Base-by-base conservation (phyloP, 1,140 invertebrate species). In the Hyles vespertilio region DNA sequence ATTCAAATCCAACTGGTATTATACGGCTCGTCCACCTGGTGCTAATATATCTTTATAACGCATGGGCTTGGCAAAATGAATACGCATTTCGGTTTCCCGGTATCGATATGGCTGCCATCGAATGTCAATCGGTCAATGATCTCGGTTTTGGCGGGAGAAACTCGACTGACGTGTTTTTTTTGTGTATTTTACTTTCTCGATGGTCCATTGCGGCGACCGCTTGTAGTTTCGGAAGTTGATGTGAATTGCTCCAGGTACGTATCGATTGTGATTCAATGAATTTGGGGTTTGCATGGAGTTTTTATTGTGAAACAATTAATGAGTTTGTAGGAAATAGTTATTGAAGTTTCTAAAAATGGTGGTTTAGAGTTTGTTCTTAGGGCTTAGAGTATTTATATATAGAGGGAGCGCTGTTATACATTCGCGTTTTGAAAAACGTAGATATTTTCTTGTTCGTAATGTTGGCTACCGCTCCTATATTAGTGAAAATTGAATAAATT, bases 111-210 rank as follows among this genome's bases (percentile, higher is more conserved):
- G 52, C 9, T 45, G 49, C 59, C 67, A 80, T 81, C 74, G 81
- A 81, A 80, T 87, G 82, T 84, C 82, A 85, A 79, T 75, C 76
- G 83, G 84, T 81, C 84, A 82, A 36, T 81, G 81, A 74, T 69
- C 80, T 77, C 69, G 10, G 75, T 83, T 87, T 87, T 83, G 82
- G 84, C 81, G 82, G 81, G 81, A 83, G 82, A 86, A 87, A 87
- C 84, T 84, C 65, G 75, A 70, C 72, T 50, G 70, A 66, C 73
- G 56, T 73, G 71, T 86, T 22, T 86, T 82, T 87, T 85, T 53
- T 87, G 76, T 84, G 73, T 84, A 71, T 80, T 84, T 87, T 86
- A 87, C 84, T 87, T 87, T 87, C 84, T 87, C 81, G 75, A 46
- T 56, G 58, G 55, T 53, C 51, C 59, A 64, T 58, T 47, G 66